phyloP scores from a whole-genome alignment of 2,113 vertebrate genomes.

The Dinomys branickii region DNA sequence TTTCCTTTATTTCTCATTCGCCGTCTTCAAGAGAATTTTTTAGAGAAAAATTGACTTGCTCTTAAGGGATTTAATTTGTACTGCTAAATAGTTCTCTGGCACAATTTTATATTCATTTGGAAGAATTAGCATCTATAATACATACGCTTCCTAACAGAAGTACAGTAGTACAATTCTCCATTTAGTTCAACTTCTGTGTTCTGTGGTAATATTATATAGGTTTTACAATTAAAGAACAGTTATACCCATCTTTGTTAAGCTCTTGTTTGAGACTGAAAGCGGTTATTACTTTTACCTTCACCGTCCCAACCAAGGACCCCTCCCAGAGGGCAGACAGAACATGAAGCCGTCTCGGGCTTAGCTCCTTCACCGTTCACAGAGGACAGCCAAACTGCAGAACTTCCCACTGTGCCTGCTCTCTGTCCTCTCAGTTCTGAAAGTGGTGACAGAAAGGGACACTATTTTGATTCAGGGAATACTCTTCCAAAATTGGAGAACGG shows the following conservation, averaged over 20 bases:
- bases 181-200: neutral
- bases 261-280: constrained; percentile 31
- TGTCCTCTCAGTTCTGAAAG: neutral
- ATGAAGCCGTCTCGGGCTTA: neutral
- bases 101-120: neutral
- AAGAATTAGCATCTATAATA: constrained; percentile 11
- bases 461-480: constrained; percentile 22
- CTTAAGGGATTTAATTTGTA: neutral
- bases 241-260: neutral
- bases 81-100: neutral
- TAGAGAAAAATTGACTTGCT: neutral
- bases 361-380: neutral
- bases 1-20: neutral
- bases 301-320: neutral
- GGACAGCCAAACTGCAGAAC: neutral
- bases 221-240: neutral
- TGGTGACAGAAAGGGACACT: neutral
- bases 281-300: neutral
- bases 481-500: neutral
- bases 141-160: neutral
- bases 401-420: neutral
- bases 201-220: constrained; percentile 3
- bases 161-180: neutral
- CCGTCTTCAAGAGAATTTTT: neutral
- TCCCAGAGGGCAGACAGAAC: neutral